Conservation (phyloP, 2,888 invertebrate genomes). For the Biston betularia region DNA sequence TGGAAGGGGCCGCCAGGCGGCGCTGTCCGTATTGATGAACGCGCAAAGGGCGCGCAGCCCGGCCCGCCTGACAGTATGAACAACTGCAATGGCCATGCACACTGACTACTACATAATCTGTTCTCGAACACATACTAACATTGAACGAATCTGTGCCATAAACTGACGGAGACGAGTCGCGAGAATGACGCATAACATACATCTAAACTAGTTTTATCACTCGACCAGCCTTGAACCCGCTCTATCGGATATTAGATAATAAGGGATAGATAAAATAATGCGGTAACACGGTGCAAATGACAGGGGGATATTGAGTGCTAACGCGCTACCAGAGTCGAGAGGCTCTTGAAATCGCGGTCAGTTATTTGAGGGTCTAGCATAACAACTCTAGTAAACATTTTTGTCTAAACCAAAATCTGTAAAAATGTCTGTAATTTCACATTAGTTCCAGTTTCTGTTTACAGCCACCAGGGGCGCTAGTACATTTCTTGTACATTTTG, state of each 20-base stretch:
- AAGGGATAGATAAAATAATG: slow-evolving; percentile 64
- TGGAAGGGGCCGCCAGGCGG: slow-evolving; percentile 73
- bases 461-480: too few relatives aligned
- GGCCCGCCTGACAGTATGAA: slow-evolving; percentile 53
- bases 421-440: too few relatives aligned
- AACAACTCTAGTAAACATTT: too few relatives aligned
- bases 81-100: slow-evolving; percentile 30
- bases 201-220: slow-evolving; percentile 56
- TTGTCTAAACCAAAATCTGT: too few relatives aligned
- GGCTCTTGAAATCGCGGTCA: background rate
- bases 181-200: slow-evolving; percentile 7
- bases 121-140: slow-evolving; percentile 11
- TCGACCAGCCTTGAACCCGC: slow-evolving; percentile 79
- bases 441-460: too few relatives aligned
- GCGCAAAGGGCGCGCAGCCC: slow-evolving; percentile 71
- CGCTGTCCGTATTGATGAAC: slow-evolving; percentile 81
- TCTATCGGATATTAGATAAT: slow-evolving; percentile 77
- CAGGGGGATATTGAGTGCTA: slow-evolving; percentile 44
- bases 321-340: slow-evolving; percentile 3
- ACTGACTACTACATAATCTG: slow-evolving; percentile 18
- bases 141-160: slow-evolving; percentile 10
- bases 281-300: slow-evolving; percentile 50
- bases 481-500: too few relatives aligned
- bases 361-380: background rate
- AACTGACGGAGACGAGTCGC: slow-evolving; percentile 5